Evolutionary conservation across 2,888 invertebrate genomes (phyloP).

Genomic region (Stenotaenia linearis): DNA sequence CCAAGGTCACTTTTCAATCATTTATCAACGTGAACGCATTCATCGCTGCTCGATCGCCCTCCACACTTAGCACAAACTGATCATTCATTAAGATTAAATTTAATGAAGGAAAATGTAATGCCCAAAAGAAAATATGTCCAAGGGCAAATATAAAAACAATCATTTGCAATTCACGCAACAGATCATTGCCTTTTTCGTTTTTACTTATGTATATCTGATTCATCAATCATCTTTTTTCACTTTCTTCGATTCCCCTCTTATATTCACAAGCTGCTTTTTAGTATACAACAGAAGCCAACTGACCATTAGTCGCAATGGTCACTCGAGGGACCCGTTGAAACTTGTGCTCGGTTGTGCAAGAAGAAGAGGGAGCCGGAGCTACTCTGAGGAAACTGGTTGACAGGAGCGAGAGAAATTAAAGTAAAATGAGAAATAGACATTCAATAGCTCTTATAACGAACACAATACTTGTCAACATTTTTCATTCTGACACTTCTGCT

Average conservation of each 20-base stretch:
- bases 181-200: slow-evolving; percentile 4
- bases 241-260: not conserved
- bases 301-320: not conserved
- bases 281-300: slow-evolving; percentile 1
- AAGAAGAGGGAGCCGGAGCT: not conserved
- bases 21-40: not conserved
- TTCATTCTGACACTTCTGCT: slow-evolving; percentile 21
- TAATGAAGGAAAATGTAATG: slow-evolving; percentile 2
- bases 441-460: not conserved
- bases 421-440: not conserved
- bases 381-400: not conserved
- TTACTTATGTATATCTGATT: not conserved
- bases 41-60: not conserved
- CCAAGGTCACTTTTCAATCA: slow-evolving; percentile 13
- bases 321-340: not conserved
- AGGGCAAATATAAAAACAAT: not conserved
- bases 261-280: not conserved
- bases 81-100: slow-evolving; percentile 19
- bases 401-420: not conserved
- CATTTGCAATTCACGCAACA: slow-evolving; percentile 8
- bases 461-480: slow-evolving; percentile 11
- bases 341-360: not conserved
- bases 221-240: not conserved
- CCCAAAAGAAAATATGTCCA: not conserved
- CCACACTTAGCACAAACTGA: not conserved